Conservation (phyloP, 2,113 vertebrate species). For the Calyptomena viridis region DNA sequence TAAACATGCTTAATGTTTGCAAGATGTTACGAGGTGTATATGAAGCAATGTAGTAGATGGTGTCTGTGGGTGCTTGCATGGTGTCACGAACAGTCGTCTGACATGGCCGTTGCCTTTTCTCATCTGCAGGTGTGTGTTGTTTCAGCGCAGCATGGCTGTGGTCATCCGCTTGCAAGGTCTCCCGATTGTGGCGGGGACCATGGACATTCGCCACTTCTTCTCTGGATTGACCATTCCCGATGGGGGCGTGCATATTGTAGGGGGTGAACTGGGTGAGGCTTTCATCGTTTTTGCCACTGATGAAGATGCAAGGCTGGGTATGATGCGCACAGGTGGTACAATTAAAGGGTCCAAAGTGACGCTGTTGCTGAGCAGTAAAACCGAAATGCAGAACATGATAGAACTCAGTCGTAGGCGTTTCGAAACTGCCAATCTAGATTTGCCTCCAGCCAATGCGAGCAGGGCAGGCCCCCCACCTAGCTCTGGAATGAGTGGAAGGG, state of each 20-base stretch:
- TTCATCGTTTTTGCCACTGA: conserved; percentile 99
- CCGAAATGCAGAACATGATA: conserved; percentile 99
- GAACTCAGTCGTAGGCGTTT: conserved; percentile 98
- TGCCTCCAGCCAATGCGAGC: conserved; percentile 84
- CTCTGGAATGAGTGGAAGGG: conserved; percentile 83
- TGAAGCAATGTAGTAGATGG: conserved; percentile 67
- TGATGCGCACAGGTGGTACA: conserved; percentile 99
- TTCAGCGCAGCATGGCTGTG: conserved; percentile 99
- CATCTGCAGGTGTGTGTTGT: conserved; percentile 98
- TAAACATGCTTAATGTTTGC: conserved; percentile 33
- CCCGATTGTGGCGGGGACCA: conserved; percentile 99
- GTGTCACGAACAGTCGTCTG: conserved; percentile 83
- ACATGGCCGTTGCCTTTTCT: conserved; percentile 95
- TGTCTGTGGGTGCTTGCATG: conserved; percentile 74
- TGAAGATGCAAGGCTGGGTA: conserved; percentile 98
- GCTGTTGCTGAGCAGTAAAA: conserved; percentile 97
- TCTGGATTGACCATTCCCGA: conserved; percentile 99
- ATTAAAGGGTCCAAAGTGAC: conserved; percentile 99
- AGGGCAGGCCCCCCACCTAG: conserved; percentile 83
- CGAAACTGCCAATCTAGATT: conserved; percentile 89
- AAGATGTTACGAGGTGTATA: conserved; percentile 56
- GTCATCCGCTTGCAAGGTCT: conserved; percentile 99
- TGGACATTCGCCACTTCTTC: conserved; percentile 99
- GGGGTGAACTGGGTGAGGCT: conserved; percentile 99
- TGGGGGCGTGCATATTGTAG: conserved; percentile 99